These are phyloP conservation scores for Xenopus petersii DNA, from an alignment of 2,797 vertebrate species.

Conservation along the genomic window DNA sequence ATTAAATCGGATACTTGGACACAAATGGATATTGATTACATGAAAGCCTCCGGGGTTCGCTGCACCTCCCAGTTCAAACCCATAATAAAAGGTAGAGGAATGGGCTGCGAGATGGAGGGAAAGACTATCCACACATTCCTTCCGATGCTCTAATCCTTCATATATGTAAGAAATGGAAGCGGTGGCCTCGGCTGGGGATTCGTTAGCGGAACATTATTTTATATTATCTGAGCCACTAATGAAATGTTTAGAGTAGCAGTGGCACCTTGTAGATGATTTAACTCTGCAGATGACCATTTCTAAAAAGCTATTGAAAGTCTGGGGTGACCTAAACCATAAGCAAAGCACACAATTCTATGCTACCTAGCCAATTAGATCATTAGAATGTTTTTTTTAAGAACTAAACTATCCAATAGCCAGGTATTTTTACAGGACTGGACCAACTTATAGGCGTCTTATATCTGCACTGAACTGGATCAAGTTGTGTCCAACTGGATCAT, in stretches of 20 bases:
- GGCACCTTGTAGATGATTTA: conserved; percentile 2
- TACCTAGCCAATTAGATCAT: too few species aligned
- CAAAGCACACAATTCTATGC: too few species aligned
- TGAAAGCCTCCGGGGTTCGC: conserved; percentile 25
- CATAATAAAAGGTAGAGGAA: not conserved
- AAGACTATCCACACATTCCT: conserved; percentile 28
- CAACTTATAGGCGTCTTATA: too few species aligned
- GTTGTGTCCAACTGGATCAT: too few species aligned
- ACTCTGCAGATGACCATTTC: too few species aligned
- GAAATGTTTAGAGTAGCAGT: conserved; percentile 17
- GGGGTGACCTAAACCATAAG: too few species aligned
- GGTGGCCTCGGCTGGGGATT: conserved; percentile 10
- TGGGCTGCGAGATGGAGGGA: not conserved
- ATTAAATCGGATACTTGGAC: conserved; percentile 28
- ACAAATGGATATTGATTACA: conserved; percentile 43
- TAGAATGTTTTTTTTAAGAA: too few species aligned
- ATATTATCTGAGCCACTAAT: conserved; percentile 13
- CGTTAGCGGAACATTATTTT: conserved; percentile 13
- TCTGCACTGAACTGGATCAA: too few species aligned
- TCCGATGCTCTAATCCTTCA: conserved; percentile 39
- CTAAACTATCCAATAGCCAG: too few species aligned
- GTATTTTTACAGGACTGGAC: too few species aligned
- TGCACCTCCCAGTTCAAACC: conserved; percentile 29
- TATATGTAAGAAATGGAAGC: conserved; percentile 20
- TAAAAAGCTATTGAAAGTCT: too few species aligned